Evolutionary conservation across 2,888 invertebrate species (phyloP), one percentile per base, ranked within the genome.

Genomic region (Chromoteleia sp.): DNA sequence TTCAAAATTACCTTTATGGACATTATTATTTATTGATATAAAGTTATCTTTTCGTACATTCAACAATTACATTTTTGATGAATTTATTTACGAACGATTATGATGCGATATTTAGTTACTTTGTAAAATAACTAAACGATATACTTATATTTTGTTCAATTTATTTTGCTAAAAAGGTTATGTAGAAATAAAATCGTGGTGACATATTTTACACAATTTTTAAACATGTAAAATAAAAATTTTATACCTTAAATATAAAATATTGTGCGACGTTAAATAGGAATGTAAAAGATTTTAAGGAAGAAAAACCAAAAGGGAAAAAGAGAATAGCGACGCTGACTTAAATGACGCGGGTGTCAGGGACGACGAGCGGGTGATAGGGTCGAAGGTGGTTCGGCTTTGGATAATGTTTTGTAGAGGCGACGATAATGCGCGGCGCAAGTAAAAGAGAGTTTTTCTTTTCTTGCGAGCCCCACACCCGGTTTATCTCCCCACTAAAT

Each of bases 401-500:
- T 86, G 89, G 88, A 87, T 90, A 90, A 91, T 87, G 87, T 85
- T 85, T 81, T 82, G 78, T 83, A 85, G 86, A 86, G 87, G 88
- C 88, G 86, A 87, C 83, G 89, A 88, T 88, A 88, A 88, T 88
- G 88, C 85, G 84, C 83, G 71, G 86, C 86, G 85, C 86, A 82
- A 87, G 88, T 86, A 87, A 89, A 88, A 84, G 85, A 89, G 87
- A 88, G 88, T 89, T 89, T 90, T 90, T 88, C 89, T 89, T 88
- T 88, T 86, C 71, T 17, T 85, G 50, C 36, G 45, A 43, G 7
- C 71, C 71, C 52, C 48, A 41, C 76, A 58, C 58, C 88, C 89
- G 90, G 92, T 92, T 93, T 93, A 93, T 93, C 93, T 93, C 88
- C 91, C 91, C 91, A 92, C 92, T 93, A 93, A 93, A 93, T 93